These are phyloP conservation scores for Hemitrygon akajei DNA, from an alignment of 2,797 vertebrate species.

Conservation along the genomic window DNA sequence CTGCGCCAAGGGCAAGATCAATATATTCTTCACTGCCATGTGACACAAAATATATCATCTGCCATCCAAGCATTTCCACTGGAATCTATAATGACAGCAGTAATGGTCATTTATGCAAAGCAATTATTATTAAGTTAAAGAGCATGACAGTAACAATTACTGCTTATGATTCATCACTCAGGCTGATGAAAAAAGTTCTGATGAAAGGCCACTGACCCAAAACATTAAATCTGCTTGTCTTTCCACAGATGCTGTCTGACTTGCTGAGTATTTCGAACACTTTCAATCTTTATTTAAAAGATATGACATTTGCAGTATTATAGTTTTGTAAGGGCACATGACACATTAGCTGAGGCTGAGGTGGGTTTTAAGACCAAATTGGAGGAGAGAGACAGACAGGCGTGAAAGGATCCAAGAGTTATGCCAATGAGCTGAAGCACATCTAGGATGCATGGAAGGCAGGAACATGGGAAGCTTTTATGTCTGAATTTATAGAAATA, in stretches of 20 bases:
- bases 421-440: background rate
- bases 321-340: background rate
- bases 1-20: background rate
- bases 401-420: background rate
- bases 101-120: background rate
- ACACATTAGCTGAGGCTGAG: background rate
- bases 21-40: background rate
- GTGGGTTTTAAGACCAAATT: too few species aligned
- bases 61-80: background rate
- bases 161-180: background rate
- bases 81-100: background rate
- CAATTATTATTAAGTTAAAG: background rate
- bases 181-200: too few species aligned
- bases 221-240: too few species aligned
- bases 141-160: background rate
- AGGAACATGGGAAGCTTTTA: background rate
- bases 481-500: background rate
- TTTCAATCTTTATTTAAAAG: too few species aligned
- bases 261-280: too few species aligned
- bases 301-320: too few species aligned
- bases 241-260: too few species aligned
- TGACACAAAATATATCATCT: background rate
- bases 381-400: background rate
- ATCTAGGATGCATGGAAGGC: background rate
- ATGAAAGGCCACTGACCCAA: too few species aligned